A percentile compares a stretch with the other conserved stretches of the same genome.
Conservation (phyloP, 2,888 invertebrate species). For the Synanthedon tipuliformis region DNA sequence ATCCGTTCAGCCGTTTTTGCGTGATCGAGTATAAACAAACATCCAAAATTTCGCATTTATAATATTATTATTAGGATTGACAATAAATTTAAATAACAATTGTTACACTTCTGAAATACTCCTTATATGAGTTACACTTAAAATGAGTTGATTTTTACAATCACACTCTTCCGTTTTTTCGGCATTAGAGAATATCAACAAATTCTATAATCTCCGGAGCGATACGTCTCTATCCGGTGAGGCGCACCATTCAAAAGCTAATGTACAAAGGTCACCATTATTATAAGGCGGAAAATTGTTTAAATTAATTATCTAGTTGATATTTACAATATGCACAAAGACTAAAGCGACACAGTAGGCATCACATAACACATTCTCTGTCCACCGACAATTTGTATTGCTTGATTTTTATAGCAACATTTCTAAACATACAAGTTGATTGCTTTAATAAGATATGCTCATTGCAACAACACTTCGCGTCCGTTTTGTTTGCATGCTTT, state of each 20-base stretch:
- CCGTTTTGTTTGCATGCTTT: conserved; percentile 17
- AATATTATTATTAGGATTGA: too few species aligned
- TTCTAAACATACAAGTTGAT: conserved; percentile 29
- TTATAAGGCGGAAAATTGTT: conserved; percentile 57
- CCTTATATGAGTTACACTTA: too few species aligned
- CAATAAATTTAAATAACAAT: too few species aligned
- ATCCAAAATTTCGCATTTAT: too few species aligned
- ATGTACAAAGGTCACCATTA: conserved; percentile 38
- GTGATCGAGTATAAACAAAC: too few species aligned
- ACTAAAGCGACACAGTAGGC: conserved; percentile 46
- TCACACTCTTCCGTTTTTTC: too few species aligned
- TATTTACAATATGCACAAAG: conserved; percentile 67
- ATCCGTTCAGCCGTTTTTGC: too few species aligned
- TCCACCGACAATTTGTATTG: conserved; percentile 39
- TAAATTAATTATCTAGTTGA: conserved; percentile 32
- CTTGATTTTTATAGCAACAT: conserved; percentile 25
- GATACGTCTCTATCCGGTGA: background rate
- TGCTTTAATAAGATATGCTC: conserved; percentile 46
- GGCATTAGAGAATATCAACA: too few species aligned
- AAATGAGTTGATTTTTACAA: too few species aligned
- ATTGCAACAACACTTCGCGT: conserved; percentile 30
- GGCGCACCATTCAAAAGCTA: background rate
- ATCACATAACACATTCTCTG: conserved; percentile 26
- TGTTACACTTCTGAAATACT: too few species aligned
- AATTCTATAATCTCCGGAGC: too few species aligned